phyloP scores from a whole-genome alignment of 2,113 vertebrate species.

The Hipposideros armiger region DNA sequence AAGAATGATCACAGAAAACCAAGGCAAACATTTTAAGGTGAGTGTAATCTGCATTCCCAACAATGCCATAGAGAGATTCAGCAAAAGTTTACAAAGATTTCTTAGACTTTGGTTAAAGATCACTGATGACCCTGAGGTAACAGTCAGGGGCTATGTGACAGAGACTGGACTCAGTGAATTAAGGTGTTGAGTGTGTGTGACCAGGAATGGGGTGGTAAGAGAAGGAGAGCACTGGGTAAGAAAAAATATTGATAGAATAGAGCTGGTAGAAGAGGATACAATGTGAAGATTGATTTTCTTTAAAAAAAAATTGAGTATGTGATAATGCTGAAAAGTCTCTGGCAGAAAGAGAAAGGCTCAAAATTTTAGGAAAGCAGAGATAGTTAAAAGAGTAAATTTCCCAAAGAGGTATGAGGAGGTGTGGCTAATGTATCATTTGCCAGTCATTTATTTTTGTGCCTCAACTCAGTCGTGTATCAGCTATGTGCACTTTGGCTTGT shows the following conservation, averaged over 20 bases:
- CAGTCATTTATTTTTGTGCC: background rate
- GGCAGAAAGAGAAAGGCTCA: background rate
- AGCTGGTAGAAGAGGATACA: background rate
- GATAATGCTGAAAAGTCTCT: background rate
- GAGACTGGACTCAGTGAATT: background rate
- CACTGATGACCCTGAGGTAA: background rate
- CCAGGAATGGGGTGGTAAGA: fast-evolving
- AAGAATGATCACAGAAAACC: background rate
- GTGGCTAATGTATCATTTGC: background rate
- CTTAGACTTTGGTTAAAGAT: background rate
- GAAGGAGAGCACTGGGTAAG: background rate
- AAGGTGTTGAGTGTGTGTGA: background rate
- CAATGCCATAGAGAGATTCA: background rate
- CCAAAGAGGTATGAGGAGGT: background rate
- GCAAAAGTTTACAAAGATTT: background rate
- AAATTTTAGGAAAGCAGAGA: background rate
- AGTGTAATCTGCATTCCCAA: background rate
- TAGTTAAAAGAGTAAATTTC: background rate
- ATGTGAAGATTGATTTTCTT: background rate
- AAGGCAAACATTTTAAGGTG: background rate
- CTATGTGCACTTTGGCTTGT: background rate
- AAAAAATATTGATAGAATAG: background rate
- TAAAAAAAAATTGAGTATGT: background rate
- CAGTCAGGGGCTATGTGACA: background rate
- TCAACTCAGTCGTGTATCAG: background rate